Conservation (phyloP, 1,140 invertebrate species). For the Armadillidium nasatum region DNA sequence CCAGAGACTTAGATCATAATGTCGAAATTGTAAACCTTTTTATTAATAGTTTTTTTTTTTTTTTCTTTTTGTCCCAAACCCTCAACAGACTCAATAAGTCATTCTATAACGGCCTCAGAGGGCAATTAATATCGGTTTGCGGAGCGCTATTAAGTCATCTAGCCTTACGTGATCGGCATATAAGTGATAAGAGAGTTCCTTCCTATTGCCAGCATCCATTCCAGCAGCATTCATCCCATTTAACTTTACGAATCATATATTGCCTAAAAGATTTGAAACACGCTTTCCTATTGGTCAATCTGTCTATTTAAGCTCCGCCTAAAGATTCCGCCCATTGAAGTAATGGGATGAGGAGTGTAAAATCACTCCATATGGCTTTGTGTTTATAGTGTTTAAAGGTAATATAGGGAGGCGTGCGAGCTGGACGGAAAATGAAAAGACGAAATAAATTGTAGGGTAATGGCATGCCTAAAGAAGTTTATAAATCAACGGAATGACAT, state of each 20-base stretch:
- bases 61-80: not conserved
- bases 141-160: constrained; percentile 9
- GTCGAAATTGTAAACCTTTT: not conserved
- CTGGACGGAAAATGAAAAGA: constrained; percentile 1
- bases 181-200: constrained; percentile 10
- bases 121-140: constrained; percentile 12
- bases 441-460: constrained; percentile 8
- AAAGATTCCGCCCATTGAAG: not conserved
- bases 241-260: not conserved
- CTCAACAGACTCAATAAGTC: not conserved
- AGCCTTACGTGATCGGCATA: constrained; percentile 5
- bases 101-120: constrained; percentile 9
- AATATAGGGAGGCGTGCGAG: constrained; percentile 7
- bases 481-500: constrained; percentile 8
- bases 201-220: constrained; percentile 11
- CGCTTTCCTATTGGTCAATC: not conserved
- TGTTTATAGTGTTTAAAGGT: constrained; percentile 12
- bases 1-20: not conserved
- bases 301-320: not conserved
- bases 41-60: not conserved
- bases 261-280: not conserved
- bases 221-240: constrained; percentile 8
- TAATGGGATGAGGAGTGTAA: constrained; percentile 12
- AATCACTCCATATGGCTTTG: constrained; percentile 12
- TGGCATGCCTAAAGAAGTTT: constrained; percentile 2